phyloP scores from a whole-genome alignment of 92 coral and sea anemone genomes.

The Zoanthus sansibaricus region DNA sequence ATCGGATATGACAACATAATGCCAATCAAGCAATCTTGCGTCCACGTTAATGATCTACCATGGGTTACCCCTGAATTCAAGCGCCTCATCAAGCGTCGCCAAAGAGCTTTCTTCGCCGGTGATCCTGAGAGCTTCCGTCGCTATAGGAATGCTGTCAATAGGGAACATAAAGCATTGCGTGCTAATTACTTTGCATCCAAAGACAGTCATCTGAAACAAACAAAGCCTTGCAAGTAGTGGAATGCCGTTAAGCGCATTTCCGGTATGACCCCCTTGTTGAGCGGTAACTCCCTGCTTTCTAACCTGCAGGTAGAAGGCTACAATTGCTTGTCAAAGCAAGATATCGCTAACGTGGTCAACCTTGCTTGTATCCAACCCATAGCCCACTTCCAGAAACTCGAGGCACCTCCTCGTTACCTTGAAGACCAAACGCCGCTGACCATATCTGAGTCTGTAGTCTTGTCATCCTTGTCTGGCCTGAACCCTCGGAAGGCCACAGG shows the following conservation, averaged over 20 bases:
- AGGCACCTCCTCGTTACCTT: constrained; percentile 31
- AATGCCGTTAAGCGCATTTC: constrained; percentile 42
- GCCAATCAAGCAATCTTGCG: background rate
- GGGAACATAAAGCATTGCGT: constrained; percentile 48
- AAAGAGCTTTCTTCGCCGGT: constrained; percentile 39
- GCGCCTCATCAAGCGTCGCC: constrained; percentile 34
- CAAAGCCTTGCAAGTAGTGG: constrained; percentile 47
- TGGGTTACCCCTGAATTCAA: constrained; percentile 51
- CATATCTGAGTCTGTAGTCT: constrained; percentile 33
- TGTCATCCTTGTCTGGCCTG: constrained; percentile 38
- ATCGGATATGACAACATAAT: background rate
- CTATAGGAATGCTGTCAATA: constrained; percentile 51
- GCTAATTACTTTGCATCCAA: constrained; percentile 45
- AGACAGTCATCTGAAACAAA: constrained; percentile 42
- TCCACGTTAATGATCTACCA: constrained; percentile 45
- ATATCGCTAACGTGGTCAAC: constrained; percentile 43
- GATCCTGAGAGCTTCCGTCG: constrained; percentile 8
- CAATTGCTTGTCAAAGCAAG: constrained; percentile 28
- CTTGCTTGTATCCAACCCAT: constrained; percentile 46
- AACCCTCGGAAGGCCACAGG: constrained; percentile 46
- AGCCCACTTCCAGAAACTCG: constrained; percentile 33
- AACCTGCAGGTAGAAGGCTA: constrained; percentile 19
- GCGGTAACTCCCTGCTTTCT: constrained; percentile 25
- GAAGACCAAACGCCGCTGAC: constrained; percentile 33
- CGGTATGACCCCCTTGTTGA: constrained; percentile 44